phyloP scores from a whole-genome alignment of 2,888 invertebrate species.

The Lucinisca nassula region DNA sequence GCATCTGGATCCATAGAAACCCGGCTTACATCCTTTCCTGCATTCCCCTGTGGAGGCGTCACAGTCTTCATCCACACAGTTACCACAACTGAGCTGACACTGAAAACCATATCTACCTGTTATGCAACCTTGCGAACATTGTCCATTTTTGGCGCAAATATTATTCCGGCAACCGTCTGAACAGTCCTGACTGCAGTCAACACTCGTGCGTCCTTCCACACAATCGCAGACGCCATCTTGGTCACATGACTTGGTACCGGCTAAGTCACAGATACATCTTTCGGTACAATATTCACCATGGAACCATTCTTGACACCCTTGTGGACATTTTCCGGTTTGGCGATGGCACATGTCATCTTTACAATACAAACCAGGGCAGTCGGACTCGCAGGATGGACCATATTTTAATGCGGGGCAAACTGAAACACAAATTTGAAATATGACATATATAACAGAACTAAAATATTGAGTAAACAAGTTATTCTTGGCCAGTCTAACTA shows the following conservation, averaged over 20 bases:
- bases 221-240: slow-evolving; percentile 49
- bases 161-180: slow-evolving; percentile 36
- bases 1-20: slow-evolving; percentile 38
- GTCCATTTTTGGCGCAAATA: slow-evolving; percentile 36
- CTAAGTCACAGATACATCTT: slow-evolving; percentile 29
- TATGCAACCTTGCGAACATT: slow-evolving; percentile 45
- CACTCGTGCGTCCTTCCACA: slow-evolving; percentile 33
- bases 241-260: slow-evolving; percentile 32
- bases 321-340: slow-evolving; percentile 31
- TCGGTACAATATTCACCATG: slow-evolving; percentile 59
- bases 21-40: slow-evolving; percentile 40
- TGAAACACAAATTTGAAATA: no score
- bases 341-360: slow-evolving; percentile 37
- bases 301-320: slow-evolving; percentile 40
- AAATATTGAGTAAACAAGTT: no score
- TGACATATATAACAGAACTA: no score
- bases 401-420: neutral
- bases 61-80: slow-evolving; percentile 42
- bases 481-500: no score
- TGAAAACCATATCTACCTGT: slow-evolving; percentile 35
- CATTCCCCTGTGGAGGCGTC: slow-evolving; percentile 21
- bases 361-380: slow-evolving; percentile 59
- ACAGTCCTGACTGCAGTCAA: slow-evolving; percentile 38
- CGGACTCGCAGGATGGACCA: slow-evolving; percentile 37
- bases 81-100: slow-evolving; percentile 43